Evolutionary conservation across 2,113 vertebrate species (phyloP).

Genomic region (Crypturellus undulatus): DNA sequence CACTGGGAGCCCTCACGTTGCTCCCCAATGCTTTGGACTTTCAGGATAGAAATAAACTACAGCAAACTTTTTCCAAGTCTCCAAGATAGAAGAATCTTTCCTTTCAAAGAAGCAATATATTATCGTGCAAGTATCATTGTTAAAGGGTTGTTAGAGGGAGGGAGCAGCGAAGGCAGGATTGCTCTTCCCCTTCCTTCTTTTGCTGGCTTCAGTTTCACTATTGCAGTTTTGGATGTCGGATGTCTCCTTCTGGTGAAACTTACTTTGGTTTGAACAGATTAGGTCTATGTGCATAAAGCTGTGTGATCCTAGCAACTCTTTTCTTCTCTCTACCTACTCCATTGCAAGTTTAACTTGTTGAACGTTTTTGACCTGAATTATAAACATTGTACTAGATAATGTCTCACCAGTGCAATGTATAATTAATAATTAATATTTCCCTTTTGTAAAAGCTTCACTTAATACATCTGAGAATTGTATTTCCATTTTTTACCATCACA

Average conservation of each 20-base stretch:
- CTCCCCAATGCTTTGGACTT: background rate
- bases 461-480: slow-evolving; percentile 45
- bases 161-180: background rate
- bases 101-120: background rate
- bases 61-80: background rate
- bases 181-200: background rate
- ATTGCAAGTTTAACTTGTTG: slow-evolving; percentile 30
- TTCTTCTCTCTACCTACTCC: background rate
- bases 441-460: slow-evolving; percentile 36
- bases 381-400: slow-evolving; percentile 40
- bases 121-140: background rate
- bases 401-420: slow-evolving; percentile 63
- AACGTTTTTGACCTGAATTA: slow-evolving; percentile 49
- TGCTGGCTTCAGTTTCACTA: background rate
- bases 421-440: slow-evolving; percentile 70
- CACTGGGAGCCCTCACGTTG: background rate
- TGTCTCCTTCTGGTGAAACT: background rate
- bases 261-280: background rate
- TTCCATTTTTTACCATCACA: slow-evolving; percentile 61
- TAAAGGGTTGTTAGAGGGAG: background rate
- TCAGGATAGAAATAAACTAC: background rate
- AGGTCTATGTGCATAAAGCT: background rate
- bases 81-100: background rate
- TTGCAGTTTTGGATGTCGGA: background rate
- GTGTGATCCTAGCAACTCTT: background rate